Percentiles rank a stretch among this genome's conserved stretches.
Conservation (phyloP, 2,113 vertebrate species). For the Scomber colias region DNA sequence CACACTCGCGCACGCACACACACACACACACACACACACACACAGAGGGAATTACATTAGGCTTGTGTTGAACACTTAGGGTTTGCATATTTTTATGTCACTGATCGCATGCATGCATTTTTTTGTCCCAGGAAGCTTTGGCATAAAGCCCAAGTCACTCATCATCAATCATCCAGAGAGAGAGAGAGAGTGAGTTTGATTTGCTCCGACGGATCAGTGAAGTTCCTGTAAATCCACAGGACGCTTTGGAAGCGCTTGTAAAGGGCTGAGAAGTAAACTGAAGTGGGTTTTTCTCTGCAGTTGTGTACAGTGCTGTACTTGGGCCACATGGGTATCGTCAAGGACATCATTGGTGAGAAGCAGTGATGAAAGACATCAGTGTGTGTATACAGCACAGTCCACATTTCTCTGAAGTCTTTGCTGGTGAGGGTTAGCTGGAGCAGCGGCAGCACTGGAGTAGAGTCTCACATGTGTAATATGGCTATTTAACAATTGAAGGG, state of each 20-base stretch:
- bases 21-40: conserved; percentile 18
- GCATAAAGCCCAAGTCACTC: conserved; percentile 19
- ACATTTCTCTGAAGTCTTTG: background rate
- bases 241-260: conserved; percentile 47
- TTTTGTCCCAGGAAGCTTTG: conserved; percentile 29
- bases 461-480: conserved; percentile 6
- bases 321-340: background rate
- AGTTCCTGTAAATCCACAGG: conserved; percentile 24
- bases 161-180: conserved; percentile 2
- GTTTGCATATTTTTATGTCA: conserved; percentile 63
- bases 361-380: background rate
- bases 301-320: background rate
- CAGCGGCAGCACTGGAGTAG: conserved; percentile 7
- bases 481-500: conserved; percentile 13
- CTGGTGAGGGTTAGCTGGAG: conserved; percentile 5
- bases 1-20: conserved; percentile 4
- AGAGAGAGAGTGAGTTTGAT: background rate
- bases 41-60: conserved; percentile 32
- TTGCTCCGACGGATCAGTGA: background rate
- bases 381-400: background rate
- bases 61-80: conserved; percentile 46
- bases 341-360: background rate
- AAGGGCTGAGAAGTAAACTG: conserved; percentile 19
- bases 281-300: background rate
- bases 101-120: conserved; percentile 23